These are phyloP conservation scores for Bruchidius siliquastri DNA, from an alignment of 2,888 invertebrate species.

Conservation along the genomic window DNA sequence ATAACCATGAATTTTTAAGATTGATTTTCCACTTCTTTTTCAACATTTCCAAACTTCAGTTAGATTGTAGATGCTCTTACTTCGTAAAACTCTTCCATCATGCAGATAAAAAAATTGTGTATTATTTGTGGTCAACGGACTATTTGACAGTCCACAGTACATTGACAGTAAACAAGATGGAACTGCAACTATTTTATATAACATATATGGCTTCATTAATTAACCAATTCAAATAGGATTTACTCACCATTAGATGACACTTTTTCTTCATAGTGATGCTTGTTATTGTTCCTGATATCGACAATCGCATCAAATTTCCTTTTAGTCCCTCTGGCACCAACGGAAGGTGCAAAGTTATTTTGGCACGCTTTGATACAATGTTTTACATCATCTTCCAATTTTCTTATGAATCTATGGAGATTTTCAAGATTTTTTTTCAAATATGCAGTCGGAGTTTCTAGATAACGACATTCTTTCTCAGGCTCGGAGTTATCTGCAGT, in stretches of 20 bases:
- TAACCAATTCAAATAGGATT: not conserved
- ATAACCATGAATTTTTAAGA: too few species aligned
- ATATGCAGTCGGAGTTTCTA: constrained; percentile 15
- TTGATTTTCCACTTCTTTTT: too few species aligned
- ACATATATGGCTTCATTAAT: not conserved
- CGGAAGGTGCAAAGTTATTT: constrained; percentile 12
- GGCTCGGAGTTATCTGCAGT: not conserved
- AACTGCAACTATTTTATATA: not conserved
- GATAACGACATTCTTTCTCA: constrained; percentile 18
- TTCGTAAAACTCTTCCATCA: too few species aligned
- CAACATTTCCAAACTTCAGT: too few species aligned
- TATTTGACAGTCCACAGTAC: too few species aligned
- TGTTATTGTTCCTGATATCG: constrained; percentile 21
- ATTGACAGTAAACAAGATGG: too few species aligned
- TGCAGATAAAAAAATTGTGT: too few species aligned
- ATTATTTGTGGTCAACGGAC: too few species aligned
- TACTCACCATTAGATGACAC: not conserved
- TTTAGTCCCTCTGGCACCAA: constrained; percentile 12
- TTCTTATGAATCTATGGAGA: constrained; percentile 17
- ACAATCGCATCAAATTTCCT: constrained; percentile 17
- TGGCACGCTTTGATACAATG: constrained; percentile 9
- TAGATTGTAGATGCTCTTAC: too few species aligned
- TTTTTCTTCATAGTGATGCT: constrained; percentile 11
- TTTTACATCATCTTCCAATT: constrained; percentile 21
- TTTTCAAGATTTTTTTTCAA: constrained; percentile 18